These are phyloP conservation scores for Sycophila texana DNA, from an alignment of 2,888 invertebrate species.

Conservation along the genomic window DNA sequence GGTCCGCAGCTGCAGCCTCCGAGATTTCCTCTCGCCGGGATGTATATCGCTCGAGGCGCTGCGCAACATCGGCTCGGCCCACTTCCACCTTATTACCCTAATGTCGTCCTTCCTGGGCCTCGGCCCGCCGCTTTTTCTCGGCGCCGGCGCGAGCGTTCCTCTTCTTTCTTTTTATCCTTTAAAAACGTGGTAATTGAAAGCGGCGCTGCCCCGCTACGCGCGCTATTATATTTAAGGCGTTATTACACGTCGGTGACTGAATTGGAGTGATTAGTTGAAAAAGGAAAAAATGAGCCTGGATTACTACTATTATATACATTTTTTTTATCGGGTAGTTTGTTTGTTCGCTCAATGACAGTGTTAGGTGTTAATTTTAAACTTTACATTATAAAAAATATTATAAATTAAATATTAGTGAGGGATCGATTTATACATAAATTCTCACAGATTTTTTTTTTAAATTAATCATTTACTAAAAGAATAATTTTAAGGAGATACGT, in stretches of 20 bases:
- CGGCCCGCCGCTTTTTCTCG: background rate
- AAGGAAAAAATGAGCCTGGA: too few relatives aligned
- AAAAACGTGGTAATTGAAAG: slow-evolving; percentile 23
- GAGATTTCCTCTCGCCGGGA: slow-evolving; percentile 35
- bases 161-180: background rate
- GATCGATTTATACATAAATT: too few relatives aligned
- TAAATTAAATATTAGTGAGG: too few relatives aligned
- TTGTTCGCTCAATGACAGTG: too few relatives aligned
- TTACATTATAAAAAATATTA: too few relatives aligned
- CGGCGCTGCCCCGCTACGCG: background rate
- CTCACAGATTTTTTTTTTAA: too few relatives aligned
- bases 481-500: too few relatives aligned
- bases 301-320: too few relatives aligned
- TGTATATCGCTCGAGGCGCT: background rate
- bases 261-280: background rate
- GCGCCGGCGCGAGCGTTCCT: background rate
- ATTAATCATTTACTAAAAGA: too few relatives aligned
- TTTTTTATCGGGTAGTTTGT: too few relatives aligned
- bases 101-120: slow-evolving; percentile 20
- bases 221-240: slow-evolving; percentile 12
- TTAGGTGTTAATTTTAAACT: too few relatives aligned
- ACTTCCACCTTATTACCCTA: slow-evolving; percentile 37
- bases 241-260: background rate
- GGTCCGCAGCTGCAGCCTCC: slow-evolving; percentile 32
- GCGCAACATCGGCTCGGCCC: slow-evolving; percentile 8